Evolutionary conservation across 2,113 vertebrate genomes (phyloP).

Genomic region (Phylloscopus trochiloides): DNA sequence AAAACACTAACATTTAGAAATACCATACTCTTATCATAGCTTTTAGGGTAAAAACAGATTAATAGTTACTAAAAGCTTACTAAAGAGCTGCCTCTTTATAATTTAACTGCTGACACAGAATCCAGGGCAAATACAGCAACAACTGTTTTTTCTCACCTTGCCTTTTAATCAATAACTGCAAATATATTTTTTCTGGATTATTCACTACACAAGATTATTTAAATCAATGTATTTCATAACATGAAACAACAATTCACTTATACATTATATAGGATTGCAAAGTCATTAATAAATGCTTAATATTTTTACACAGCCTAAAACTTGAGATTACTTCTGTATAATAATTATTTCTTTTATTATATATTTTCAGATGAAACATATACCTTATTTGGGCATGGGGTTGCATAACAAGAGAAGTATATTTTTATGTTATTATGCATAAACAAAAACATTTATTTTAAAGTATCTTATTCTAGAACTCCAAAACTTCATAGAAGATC

Average conservation of each 20-base stretch:
- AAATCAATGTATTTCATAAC: neutral
- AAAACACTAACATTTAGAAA: neutral
- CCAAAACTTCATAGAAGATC: neutral
- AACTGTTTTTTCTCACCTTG: neutral
- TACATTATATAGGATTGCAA: neutral
- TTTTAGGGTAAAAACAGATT: neutral
- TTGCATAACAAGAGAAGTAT: fast-evolving
- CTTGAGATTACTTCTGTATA: neutral
- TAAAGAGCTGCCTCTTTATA: neutral
- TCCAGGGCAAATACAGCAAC: neutral
- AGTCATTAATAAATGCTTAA: neutral
- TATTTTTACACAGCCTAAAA: neutral
- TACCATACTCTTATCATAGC: neutral
- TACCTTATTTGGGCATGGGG: neutral
- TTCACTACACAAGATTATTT: neutral
- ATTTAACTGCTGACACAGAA: neutral
- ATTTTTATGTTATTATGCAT: neutral
- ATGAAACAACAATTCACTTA: neutral
- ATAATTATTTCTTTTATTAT: neutral
- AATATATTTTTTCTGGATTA: neutral
- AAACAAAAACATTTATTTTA: neutral
- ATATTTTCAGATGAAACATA: neutral
- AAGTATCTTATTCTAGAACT: neutral
- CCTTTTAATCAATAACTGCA: neutral
- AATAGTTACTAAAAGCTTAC: neutral